Base-by-base conservation (phyloP, 2,888 invertebrate species). In the Nymphalis polychloros region DNA sequence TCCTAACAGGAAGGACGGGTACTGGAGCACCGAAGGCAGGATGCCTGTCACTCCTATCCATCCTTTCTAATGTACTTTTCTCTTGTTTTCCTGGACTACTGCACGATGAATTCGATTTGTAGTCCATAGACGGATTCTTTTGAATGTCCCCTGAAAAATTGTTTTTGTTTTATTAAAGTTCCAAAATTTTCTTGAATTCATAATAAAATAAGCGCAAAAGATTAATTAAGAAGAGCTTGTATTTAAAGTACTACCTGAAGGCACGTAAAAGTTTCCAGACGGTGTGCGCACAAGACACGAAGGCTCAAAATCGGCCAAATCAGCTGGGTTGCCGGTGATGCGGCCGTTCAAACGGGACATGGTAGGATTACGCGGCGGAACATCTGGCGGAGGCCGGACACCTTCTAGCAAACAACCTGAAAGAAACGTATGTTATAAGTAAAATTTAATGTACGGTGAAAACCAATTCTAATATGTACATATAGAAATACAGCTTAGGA, bases 181-280 rank as follows among this genome's bases (percentile, higher is more conserved):
- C 2, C 4, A 41, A 41, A 41, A 13, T 41, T 4, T 41, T 41
- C 0, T 41, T 41, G 41, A 10, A 41, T 41, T 13, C 10, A 41
- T 41, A 13, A 13, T 13, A 13, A 13, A 41, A 41, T 41, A 41
- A 41, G 13, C 27, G 3, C 27, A 13, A 41, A 4, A 3, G 3
- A 41, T 73, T 75, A 73, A 19, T 16, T 8, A 16, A 59, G 52
- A 46, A 48, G 16, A 47, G 27, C 47, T 59, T 64, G 52, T 63
- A 70, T 75, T 78, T 80, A 76, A 77, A 81, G 83, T 78, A 79
- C 79, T 78, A 93, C 95, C 96, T 93, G 97, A 96, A 89, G 97
- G 97, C 94, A 97, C 97, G 94, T 97, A 97, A 87, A 97, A 97
- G 93, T 97, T 97, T 87, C 97, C 97, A 78, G 97, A 97, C 78